phyloP scores from a whole-genome alignment of 2,113 vertebrate species.

The Bostrychus sinensis region DNA sequence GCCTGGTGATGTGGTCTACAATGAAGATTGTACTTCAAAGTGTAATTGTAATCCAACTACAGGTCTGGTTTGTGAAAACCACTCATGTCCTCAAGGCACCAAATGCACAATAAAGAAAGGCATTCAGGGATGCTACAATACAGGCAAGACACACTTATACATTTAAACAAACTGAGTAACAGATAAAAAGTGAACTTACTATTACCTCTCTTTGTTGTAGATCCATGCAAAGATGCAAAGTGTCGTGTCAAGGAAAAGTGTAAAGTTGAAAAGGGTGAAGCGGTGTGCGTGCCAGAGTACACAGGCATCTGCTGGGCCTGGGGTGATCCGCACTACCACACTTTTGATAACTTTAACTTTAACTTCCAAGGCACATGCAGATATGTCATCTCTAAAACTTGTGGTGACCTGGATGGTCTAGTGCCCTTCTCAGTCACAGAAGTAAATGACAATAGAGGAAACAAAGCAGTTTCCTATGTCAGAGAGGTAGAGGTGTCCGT shows the following conservation, averaged over 20 bases:
- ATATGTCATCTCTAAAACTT: constrained; percentile 75
- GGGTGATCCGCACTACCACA: constrained; percentile 83
- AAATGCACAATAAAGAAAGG: constrained; percentile 76
- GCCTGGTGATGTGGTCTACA: constrained; percentile 71
- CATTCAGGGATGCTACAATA: constrained; percentile 73
- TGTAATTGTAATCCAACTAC: constrained; percentile 75
- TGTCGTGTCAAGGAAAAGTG: constrained; percentile 84
- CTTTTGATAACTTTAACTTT: constrained; percentile 79
- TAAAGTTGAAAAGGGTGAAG: constrained; percentile 49
- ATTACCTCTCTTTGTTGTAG: constrained; percentile 56
- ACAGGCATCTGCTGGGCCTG: constrained; percentile 74
- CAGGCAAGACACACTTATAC: constrained; percentile 68
- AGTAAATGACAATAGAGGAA: constrained; percentile 83
- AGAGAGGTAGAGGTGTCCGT: constrained; percentile 68
- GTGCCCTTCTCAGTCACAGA: constrained; percentile 81
- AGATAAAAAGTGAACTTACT: neutral
- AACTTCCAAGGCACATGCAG: constrained; percentile 85
- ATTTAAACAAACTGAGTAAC: neutral
- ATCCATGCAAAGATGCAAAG: constrained; percentile 76
- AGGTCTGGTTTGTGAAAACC: constrained; percentile 72
- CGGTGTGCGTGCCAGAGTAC: constrained; percentile 76
- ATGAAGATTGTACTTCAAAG: constrained; percentile 64
- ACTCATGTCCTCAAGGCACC: constrained; percentile 72
- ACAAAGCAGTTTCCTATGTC: constrained; percentile 76
- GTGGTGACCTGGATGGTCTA: constrained; percentile 62